Percentiles rank a stretch among this genome's conserved stretches.
Evolutionary conservation across 2,113 vertebrate species (phyloP).

Genomic region (Marcusenius ussheri): DNA sequence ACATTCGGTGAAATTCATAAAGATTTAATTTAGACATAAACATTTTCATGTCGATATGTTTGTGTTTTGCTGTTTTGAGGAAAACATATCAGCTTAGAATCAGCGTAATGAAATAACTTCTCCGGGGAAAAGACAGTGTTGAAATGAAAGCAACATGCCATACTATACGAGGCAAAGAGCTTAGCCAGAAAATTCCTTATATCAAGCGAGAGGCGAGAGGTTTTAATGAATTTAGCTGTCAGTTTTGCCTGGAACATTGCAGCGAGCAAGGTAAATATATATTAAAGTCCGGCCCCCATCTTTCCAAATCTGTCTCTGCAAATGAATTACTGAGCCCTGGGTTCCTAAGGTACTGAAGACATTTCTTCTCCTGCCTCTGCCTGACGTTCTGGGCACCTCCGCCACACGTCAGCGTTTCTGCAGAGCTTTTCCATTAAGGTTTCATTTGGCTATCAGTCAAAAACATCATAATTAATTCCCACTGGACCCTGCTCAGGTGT

Average conservation of each 20-base stretch:
- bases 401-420: not conserved
- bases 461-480: constrained; percentile 17
- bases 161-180: not conserved
- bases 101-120: not conserved
- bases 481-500: not conserved
- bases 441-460: not conserved
- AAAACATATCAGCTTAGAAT: not conserved
- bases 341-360: constrained; percentile 4
- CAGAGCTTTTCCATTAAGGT: constrained; percentile 3
- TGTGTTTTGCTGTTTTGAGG: not conserved
- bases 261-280: constrained; percentile 21
- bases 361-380: constrained; percentile 6
- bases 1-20: not conserved
- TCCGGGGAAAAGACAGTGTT: not conserved
- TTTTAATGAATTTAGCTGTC: constrained; percentile 25
- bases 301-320: constrained; percentile 23
- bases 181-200: not conserved
- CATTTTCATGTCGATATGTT: not conserved
- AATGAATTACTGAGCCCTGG: constrained; percentile 11
- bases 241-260: constrained; percentile 6
- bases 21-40: not conserved
- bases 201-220: not conserved
- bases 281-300: constrained; percentile 15
- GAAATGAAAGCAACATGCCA: not conserved
- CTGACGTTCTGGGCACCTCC: not conserved